Evolutionary conservation across 2,113 vertebrate genomes (phyloP).

Genomic region (Tonatia bakeri): DNA sequence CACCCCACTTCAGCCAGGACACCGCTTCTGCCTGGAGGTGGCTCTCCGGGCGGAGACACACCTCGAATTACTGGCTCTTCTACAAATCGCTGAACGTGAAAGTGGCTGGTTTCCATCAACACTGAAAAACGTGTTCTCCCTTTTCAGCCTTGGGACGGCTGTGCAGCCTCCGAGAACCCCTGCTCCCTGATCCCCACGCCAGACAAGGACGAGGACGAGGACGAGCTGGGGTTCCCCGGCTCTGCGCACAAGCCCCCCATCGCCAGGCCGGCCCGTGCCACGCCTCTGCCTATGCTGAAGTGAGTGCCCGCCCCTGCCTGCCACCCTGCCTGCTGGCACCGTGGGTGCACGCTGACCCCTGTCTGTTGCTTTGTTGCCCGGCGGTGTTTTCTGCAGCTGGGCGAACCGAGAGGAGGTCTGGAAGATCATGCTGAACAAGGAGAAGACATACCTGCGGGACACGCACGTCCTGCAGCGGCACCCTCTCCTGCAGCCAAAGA

Average conservation of each 20-base stretch:
- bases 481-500: conserved; percentile 93
- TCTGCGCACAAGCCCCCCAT: conserved; percentile 43
- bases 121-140: not conserved
- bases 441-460: conserved; percentile 87
- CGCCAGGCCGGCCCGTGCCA: conserved; percentile 81
- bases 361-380: not conserved
- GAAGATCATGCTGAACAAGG: conserved; percentile 94
- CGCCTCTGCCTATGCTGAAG: conserved; percentile 91
- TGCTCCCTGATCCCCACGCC: conserved; percentile 88
- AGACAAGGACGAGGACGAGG: conserved; percentile 85
- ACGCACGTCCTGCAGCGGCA: conserved; percentile 90
- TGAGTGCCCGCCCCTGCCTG: conserved; percentile 68
- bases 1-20: not conserved
- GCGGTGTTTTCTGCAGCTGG: conserved; percentile 85
- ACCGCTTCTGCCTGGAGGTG: not conserved
- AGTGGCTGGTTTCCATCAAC: not conserved
- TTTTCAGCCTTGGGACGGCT: conserved; percentile 77
- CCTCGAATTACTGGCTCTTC: not conserved
- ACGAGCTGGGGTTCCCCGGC: conserved; percentile 68
- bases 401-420: conserved; percentile 94
- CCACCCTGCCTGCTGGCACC: rapidly evolving
- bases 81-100: not conserved
- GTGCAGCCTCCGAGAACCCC: conserved; percentile 76
- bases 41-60: not conserved
- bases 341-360: not conserved